A percentile compares a stretch with the other conserved stretches of the same genome.
Conservation (phyloP, 2,888 invertebrate species). For the Ditylenchus weischeri region DNA sequence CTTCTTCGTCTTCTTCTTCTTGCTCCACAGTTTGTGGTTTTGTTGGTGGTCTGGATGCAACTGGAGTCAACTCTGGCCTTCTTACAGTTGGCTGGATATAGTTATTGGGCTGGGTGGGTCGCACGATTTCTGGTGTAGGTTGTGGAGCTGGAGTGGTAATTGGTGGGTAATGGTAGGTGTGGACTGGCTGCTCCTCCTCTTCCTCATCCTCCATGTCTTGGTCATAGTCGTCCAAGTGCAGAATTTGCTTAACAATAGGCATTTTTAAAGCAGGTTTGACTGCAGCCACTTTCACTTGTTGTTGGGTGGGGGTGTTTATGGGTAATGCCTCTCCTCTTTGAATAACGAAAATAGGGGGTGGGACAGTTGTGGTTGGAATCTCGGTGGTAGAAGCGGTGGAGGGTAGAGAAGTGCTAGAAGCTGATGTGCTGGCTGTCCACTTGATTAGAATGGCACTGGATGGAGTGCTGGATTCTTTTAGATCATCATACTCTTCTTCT, state of each 20-base stretch:
- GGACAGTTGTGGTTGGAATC: slow-evolving; percentile 11
- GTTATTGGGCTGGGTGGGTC: background rate
- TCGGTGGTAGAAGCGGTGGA: slow-evolving; percentile 3
- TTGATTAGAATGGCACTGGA: no score
- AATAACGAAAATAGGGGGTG: slow-evolving; percentile 15
- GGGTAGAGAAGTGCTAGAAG: no score
- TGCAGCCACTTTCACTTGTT: slow-evolving; percentile 1
- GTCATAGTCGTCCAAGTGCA: slow-evolving; percentile 38
- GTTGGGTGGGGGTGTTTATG: background rate
- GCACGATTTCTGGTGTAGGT: background rate
- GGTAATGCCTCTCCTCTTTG: slow-evolving; percentile 14
- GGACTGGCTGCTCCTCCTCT: slow-evolving; percentile 11
- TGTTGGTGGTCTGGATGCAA: background rate
- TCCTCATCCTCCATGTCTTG: slow-evolving; percentile 17
- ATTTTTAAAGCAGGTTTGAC: background rate
- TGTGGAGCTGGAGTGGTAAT: slow-evolving; percentile 1
- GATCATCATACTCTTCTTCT: no score
- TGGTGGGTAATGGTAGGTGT: background rate
- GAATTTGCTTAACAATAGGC: slow-evolving; percentile 29
- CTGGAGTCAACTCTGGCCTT: background rate
- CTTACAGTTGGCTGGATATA: background rate
- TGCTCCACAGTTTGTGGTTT: background rate
- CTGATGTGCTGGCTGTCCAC: no score
- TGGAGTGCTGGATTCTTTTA: no score
- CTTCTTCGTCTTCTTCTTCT: slow-evolving; percentile 7